A percentile compares a stretch with the other conserved stretches of the same genome.
phyloP scores from a whole-genome alignment of 2,797 vertebrate genomes.

The Rhynchotus rufescens region DNA sequence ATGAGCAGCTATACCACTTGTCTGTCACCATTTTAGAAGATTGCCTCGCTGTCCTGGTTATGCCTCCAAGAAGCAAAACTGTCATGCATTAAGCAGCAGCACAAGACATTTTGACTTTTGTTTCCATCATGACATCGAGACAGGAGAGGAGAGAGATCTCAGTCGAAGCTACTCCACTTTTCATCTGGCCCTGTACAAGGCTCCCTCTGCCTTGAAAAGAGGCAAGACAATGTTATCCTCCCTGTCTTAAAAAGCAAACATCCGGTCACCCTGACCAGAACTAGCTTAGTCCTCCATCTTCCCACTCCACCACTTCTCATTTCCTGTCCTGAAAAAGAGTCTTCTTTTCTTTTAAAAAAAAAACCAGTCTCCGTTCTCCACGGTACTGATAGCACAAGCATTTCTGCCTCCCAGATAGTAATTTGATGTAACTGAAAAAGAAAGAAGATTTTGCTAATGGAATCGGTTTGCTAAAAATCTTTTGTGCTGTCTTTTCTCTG shows the following conservation, averaged over 20 bases:
- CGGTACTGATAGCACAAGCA: background rate
- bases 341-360: background rate
- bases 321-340: background rate
- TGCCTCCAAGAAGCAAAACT: background rate
- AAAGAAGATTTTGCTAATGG: background rate
- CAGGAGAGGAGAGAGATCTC: background rate
- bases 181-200: background rate
- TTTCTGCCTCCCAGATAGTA: background rate
- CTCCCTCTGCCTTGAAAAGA: background rate
- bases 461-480: background rate
- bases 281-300: background rate
- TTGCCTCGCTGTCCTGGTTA: background rate
- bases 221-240: background rate
- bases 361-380: background rate
- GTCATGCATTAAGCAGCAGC: background rate
- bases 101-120: background rate
- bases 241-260: background rate
- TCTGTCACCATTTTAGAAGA: background rate
- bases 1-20: background rate
- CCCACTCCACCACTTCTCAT: background rate
- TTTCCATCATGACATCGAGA: background rate
- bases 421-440: background rate
- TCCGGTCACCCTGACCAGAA: background rate
- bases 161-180: background rate
- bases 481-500: accelerated